Evolutionary conservation across 2,888 invertebrate species (phyloP).

Genomic region (Caprella mutica): DNA sequence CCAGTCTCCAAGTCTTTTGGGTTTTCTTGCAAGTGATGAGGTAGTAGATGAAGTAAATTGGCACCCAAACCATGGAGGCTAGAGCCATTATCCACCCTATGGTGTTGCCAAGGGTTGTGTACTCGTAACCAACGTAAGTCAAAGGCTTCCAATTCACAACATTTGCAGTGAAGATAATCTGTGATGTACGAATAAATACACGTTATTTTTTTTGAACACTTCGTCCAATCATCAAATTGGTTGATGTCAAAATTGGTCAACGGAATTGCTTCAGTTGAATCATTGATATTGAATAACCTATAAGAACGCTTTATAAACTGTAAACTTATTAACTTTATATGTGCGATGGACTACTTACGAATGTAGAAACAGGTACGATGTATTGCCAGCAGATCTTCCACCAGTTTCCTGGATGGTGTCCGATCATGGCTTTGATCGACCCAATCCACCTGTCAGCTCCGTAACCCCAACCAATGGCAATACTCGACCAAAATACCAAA

Average conservation of each 20-base stretch:
- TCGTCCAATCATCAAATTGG: too few relatives aligned
- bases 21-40: conserved; percentile 9
- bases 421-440: conserved; percentile 68
- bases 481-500: conserved; percentile 57
- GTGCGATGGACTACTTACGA: conserved; percentile 43
- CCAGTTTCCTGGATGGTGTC: conserved; percentile 48
- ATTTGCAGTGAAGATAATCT: conserved; percentile 41
- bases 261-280: too few relatives aligned
- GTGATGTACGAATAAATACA: too few relatives aligned
- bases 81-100: conserved; percentile 40
- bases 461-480: conserved; percentile 68
- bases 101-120: conserved; percentile 41
- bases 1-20: too few relatives aligned
- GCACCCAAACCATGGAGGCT: conserved; percentile 40
- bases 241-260: too few relatives aligned
- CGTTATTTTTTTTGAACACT: too few relatives aligned
- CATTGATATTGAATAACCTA: too few relatives aligned
- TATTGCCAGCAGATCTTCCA: conserved; percentile 48
- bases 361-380: conserved; percentile 48
- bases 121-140: conserved; percentile 43
- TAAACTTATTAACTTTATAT: too few relatives aligned
- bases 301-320: too few relatives aligned
- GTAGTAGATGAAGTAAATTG: conserved; percentile 38
- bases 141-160: conserved; percentile 39
- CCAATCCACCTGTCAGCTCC: conserved; percentile 61